These are phyloP conservation scores for Okamejei kenojei DNA, from an alignment of 2,797 vertebrate species.

Conservation along the genomic window DNA sequence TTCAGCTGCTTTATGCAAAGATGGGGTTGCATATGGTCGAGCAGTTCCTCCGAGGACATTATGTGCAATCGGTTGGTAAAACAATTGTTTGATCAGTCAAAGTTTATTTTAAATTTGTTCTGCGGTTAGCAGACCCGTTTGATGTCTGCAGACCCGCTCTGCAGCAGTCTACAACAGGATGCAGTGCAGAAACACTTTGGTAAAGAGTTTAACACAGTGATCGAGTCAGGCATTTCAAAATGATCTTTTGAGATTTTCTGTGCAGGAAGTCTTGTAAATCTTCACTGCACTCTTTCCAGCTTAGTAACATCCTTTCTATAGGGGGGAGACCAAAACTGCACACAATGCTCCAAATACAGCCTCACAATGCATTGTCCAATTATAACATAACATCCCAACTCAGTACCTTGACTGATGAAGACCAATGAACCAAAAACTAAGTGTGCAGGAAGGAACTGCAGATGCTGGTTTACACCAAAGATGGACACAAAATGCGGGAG, in stretches of 20 bases:
- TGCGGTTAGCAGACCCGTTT: not conserved
- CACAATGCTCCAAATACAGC: too few relatives aligned
- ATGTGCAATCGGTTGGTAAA: not conserved
- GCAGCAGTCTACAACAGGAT: not conserved
- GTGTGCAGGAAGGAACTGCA: too few relatives aligned
- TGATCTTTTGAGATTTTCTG: not conserved
- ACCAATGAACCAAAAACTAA: too few relatives aligned
- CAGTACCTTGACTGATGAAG: too few relatives aligned
- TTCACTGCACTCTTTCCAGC: too few relatives aligned
- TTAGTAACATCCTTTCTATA: too few relatives aligned
- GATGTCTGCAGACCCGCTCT: not conserved
- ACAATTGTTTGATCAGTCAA: not conserved
- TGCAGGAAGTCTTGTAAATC: too few relatives aligned
- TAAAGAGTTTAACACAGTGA: not conserved
- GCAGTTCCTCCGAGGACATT: not conserved
- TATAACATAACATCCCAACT: too few relatives aligned
- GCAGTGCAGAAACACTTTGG: not conserved
- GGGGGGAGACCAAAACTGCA: too few relatives aligned
- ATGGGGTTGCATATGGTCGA: not conserved
- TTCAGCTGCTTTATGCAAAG: not conserved
- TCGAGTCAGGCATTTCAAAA: not conserved
- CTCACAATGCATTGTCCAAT: too few relatives aligned
- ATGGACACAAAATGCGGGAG: too few relatives aligned
- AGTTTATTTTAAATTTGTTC: not conserved
- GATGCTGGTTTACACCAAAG: too few relatives aligned